Conservation (phyloP, 1,140 invertebrate species). For the Vanessa tameamea region DNA sequence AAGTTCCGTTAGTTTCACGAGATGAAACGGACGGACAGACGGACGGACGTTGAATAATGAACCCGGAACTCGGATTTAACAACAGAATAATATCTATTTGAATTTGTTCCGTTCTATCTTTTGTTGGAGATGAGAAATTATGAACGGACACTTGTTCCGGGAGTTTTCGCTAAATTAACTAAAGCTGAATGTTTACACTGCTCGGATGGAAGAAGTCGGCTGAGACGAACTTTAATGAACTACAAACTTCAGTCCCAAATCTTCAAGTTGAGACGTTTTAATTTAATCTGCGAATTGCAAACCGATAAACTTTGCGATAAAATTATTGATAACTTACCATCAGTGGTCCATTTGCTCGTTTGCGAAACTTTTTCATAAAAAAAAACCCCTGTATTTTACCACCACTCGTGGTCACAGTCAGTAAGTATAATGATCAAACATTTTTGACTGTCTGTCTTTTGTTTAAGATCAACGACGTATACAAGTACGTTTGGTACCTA, state of each 20-base stretch:
- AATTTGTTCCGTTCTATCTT: slow-evolving; percentile 25
- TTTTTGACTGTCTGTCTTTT: no score
- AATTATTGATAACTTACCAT: no score
- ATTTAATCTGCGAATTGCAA: no score
- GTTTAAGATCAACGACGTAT: no score
- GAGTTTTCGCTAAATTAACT: slow-evolving; percentile 9
- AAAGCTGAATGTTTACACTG: slow-evolving; percentile 1
- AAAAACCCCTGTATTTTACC: no score
- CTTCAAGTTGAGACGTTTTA: background rate
- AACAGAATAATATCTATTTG: slow-evolving; percentile 34
- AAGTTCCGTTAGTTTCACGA: slow-evolving; percentile 4
- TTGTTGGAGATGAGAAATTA: slow-evolving; percentile 33
- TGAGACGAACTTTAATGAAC: background rate
- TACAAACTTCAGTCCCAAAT: background rate
- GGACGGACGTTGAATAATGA: slow-evolving; percentile 39
- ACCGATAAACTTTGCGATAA: no score
- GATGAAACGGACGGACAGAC: slow-evolving; percentile 21
- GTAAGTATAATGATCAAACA: no score
- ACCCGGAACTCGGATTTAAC: slow-evolving; percentile 18
- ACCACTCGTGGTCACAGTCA: no score
- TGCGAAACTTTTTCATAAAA: no score
- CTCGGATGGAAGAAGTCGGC: background rate
- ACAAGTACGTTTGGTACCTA: no score
- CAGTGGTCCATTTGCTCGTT: no score
- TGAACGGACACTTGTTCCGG: slow-evolving; percentile 9